Percentiles rank a stretch among this genome's conserved stretches.
Conservation (phyloP, 2,113 vertebrate genomes). For the Prietella phreatophila region DNA sequence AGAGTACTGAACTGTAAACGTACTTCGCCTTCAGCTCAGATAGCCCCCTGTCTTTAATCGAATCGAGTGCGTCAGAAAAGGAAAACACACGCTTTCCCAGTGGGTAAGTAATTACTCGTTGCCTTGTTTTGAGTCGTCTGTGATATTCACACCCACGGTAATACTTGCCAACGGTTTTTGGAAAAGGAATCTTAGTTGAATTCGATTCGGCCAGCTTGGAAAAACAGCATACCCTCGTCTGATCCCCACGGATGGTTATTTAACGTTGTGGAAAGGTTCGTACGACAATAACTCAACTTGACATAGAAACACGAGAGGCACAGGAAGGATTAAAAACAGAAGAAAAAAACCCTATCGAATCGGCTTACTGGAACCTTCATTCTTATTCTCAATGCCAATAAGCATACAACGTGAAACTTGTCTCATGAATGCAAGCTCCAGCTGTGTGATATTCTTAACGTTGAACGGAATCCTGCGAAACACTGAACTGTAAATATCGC, state of each 20-base stretch:
- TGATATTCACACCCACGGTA: not conserved
- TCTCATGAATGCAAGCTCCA: not conserved
- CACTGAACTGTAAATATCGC: not conserved
- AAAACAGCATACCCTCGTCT: not conserved
- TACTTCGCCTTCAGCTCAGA: not conserved
- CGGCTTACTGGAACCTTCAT: not conserved
- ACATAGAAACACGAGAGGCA: not conserved
- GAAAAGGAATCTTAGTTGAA: not conserved
- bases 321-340: not conserved
- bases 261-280: not conserved
- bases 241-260: not conserved
- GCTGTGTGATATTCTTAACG: not conserved
- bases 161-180: not conserved
- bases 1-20: not conserved
- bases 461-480: constrained; percentile 16
- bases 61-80: not conserved
- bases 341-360: not conserved
- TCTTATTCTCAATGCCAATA: not conserved
- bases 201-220: constrained; percentile 3
- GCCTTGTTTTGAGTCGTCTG: not conserved
- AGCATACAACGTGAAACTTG: not conserved
- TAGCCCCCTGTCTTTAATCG: not conserved
- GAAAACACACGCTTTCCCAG: not conserved
- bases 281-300: not conserved
- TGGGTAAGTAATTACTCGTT: constrained; percentile 2